Evolutionary conservation across 2,113 vertebrate species (phyloP).

Genomic region (Cyprinodon brontotheroides): DNA sequence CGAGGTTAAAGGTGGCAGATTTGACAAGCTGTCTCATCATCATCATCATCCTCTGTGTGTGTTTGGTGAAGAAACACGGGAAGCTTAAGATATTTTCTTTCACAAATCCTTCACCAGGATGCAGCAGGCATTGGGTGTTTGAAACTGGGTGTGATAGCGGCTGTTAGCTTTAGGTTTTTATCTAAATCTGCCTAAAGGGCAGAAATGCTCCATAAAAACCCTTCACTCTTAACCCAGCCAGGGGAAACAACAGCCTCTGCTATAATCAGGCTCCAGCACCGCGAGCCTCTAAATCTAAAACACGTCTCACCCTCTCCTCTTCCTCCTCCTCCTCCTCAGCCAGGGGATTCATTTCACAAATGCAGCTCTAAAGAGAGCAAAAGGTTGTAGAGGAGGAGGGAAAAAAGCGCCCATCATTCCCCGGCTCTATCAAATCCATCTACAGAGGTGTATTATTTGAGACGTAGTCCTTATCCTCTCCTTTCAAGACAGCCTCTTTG

Average conservation of each 20-base stretch:
- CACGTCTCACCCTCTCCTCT: constrained; percentile 31
- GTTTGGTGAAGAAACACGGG: constrained; percentile 11
- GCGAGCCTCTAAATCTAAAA: constrained; percentile 51
- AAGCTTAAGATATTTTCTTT: constrained; percentile 59
- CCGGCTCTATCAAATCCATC: constrained; percentile 65
- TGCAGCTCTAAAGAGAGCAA: constrained; percentile 51
- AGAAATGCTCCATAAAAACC: constrained; percentile 47
- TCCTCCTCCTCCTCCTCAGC: constrained; percentile 18
- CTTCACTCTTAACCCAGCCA: constrained; percentile 49
- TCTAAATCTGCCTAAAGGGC: constrained; percentile 70
- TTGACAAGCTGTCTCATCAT: constrained; percentile 68
- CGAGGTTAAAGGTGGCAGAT: constrained; percentile 66
- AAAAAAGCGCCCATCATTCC: constrained; percentile 33
- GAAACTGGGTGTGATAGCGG: constrained; percentile 43
- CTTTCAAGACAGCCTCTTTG: constrained; percentile 60
- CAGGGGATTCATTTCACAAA: constrained; percentile 55
- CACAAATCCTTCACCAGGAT: constrained; percentile 59
- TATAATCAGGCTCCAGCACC: constrained; percentile 41
- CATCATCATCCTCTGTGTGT: constrained; percentile 52
- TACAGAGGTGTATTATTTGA: constrained; percentile 63
- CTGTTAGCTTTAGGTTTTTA: constrained; percentile 57
- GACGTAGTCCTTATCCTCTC: constrained; percentile 62
- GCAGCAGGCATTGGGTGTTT: constrained; percentile 34
- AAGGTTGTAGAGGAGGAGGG: constrained; percentile 17
- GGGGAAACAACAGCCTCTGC: constrained; percentile 52